Conservation (phyloP, 35 echinoderm and acorn worm genomes). For the Ptychodera flava region DNA sequence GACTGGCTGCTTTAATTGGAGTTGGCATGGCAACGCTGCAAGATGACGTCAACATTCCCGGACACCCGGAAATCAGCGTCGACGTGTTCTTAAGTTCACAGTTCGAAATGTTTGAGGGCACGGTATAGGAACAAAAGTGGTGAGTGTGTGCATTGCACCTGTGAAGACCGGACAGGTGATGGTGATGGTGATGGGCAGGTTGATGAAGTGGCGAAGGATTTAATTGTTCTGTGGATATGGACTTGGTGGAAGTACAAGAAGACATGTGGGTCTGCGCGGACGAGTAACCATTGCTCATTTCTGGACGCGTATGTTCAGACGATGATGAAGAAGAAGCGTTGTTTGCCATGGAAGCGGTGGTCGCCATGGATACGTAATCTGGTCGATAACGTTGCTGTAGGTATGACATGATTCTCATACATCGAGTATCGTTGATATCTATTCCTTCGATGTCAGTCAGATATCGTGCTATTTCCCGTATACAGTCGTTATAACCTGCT, state of each 20-base stretch:
- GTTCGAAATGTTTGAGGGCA: not conserved
- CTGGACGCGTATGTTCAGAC: not conserved
- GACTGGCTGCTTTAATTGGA: not conserved
- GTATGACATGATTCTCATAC: not conserved
- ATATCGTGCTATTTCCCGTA: slow-evolving; percentile 10
- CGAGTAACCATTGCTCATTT: not conserved
- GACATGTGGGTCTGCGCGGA: not conserved
- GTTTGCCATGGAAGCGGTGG: too few species aligned
- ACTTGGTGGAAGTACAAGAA: not conserved
- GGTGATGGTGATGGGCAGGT: not conserved
- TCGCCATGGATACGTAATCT: not conserved
- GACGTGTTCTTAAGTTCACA: not conserved
- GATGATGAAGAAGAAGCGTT: not conserved
- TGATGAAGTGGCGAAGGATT: not conserved
- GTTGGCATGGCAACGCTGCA: not conserved
- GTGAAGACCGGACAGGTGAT: not conserved
- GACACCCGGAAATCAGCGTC: not conserved
- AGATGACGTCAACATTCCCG: not conserved
- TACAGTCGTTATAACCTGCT: slow-evolving; percentile 8
- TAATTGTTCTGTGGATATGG: not conserved
- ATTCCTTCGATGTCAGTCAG: slow-evolving; percentile 16
- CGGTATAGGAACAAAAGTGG: not conserved
- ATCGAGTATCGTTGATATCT: not conserved
- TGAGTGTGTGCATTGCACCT: not conserved
- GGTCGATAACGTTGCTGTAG: not conserved